Conservation (phyloP, 2,113 vertebrate species). For the Oncorhynchus kisutch region DNA sequence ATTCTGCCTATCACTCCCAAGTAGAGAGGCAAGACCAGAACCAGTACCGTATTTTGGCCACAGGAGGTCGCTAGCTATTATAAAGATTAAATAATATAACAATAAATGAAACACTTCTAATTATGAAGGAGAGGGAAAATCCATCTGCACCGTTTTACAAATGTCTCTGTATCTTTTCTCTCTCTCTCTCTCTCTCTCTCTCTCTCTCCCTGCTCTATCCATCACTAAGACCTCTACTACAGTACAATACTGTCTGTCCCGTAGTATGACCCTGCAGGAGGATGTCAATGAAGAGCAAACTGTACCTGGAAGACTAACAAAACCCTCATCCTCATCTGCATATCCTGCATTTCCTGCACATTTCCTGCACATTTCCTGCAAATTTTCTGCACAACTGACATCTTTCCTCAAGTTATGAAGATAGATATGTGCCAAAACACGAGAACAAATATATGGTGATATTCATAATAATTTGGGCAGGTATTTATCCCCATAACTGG, state of each 20-base stretch:
- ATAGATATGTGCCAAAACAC: neutral
- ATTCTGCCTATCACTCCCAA: too few relatives aligned
- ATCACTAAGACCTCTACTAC: too few relatives aligned
- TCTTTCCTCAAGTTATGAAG: too few relatives aligned
- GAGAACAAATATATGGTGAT: neutral
- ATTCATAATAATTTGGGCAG: neutral
- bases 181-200: conserved; percentile 16
- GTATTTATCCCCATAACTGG: neutral
- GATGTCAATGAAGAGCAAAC: conserved; percentile 36
- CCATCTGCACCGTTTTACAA: neutral
- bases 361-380: too few relatives aligned
- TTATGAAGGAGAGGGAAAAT: neutral
- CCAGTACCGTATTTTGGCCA: too few relatives aligned
- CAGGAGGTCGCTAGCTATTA: too few relatives aligned
- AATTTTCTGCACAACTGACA: too few relatives aligned
- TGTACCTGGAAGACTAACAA: conserved; percentile 5
- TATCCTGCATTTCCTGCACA: neutral
- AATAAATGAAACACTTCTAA: too few relatives aligned
- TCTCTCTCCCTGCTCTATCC: neutral
- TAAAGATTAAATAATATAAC: too few relatives aligned
- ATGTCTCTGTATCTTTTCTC: neutral
- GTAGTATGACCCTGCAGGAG: conserved; percentile 17
- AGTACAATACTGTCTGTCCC: conserved; percentile 1
- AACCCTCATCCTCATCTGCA: neutral
- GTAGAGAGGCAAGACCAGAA: conserved; percentile 17